These are phyloP conservation scores for Clarias laeviceps DNA, from an alignment of 2,797 vertebrate species.

Conservation along the genomic window DNA sequence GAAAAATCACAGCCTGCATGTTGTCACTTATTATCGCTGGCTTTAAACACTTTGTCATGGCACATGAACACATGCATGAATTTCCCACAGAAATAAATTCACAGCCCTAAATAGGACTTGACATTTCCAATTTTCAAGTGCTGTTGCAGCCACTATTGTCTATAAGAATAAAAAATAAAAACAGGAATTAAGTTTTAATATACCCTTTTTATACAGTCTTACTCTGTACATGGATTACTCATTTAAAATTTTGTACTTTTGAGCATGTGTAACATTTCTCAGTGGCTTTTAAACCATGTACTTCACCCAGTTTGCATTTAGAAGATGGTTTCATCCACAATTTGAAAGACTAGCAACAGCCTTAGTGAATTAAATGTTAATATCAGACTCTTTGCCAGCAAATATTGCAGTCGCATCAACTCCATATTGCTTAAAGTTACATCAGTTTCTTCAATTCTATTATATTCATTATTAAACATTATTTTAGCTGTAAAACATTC, in stretches of 20 bases:
- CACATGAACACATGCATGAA: not conserved
- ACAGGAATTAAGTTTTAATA: not conserved
- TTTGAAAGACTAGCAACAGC: constrained; percentile 17
- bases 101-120: not conserved
- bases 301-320: not conserved
- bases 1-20: not conserved
- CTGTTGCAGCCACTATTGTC: not conserved
- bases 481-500: not conserved
- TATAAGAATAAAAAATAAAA: not conserved
- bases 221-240: not conserved
- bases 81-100: not conserved
- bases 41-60: not conserved
- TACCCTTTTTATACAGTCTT: not conserved
- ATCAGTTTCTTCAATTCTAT: constrained; percentile 36
- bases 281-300: not conserved
- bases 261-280: constrained; percentile 3
- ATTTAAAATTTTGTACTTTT: not conserved
- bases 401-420: not conserved
- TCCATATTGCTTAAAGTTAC: constrained; percentile 47
- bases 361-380: constrained; percentile 22
- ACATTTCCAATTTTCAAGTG: not conserved
- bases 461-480: not conserved
- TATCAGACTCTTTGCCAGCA: constrained; percentile 10
- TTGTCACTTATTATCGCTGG: not conserved
- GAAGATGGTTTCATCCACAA: not conserved